These are phyloP conservation scores for Laterallus jamaicensis DNA, from an alignment of 2,113 vertebrate species.

Conservation along the genomic window DNA sequence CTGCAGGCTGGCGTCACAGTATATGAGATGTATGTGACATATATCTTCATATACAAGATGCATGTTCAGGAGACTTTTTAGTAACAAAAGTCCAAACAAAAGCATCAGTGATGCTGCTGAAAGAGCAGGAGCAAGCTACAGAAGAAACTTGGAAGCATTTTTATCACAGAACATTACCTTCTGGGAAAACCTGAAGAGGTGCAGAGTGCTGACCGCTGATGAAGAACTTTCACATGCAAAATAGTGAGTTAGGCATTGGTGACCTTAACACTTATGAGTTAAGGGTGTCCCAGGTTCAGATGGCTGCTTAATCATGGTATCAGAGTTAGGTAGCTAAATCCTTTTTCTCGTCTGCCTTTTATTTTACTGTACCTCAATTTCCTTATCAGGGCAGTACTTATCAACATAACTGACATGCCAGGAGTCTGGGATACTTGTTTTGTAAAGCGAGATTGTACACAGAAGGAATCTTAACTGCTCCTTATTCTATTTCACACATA, in stretches of 20 bases:
- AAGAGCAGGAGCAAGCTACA: background rate
- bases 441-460: background rate
- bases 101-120: background rate
- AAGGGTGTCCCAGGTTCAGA: background rate
- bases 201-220: background rate
- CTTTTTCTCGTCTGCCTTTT: background rate
- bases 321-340: background rate
- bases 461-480: background rate
- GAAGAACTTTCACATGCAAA: background rate
- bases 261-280: background rate
- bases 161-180: background rate
- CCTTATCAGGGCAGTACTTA: background rate
- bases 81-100: background rate
- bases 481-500: constrained; percentile 16
- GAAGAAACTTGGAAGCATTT: background rate
- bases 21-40: background rate
- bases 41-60: background rate
- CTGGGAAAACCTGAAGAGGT: background rate
- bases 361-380: background rate
- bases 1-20: background rate
- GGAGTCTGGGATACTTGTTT: background rate
- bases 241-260: background rate
- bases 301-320: background rate
- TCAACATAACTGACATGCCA: background rate
- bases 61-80: background rate